Evolutionary conservation across 2,113 vertebrate species (phyloP).

Genomic region (Lamprotornis superbus): DNA sequence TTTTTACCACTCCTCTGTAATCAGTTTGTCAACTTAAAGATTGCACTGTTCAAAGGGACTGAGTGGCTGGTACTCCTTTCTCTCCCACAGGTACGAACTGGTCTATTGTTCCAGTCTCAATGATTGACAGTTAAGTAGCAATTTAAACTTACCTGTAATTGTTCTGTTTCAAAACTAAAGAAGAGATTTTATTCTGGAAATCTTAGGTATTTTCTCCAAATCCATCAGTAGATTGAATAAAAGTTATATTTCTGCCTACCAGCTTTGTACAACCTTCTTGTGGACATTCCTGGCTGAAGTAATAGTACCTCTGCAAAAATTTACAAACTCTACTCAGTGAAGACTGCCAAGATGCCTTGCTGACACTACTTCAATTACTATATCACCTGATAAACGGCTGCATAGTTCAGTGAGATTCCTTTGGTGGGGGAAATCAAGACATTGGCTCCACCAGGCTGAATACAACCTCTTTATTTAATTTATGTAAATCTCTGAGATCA

Average conservation of each 20-base stretch:
- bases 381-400: slow-evolving; percentile 32
- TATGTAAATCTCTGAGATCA: slow-evolving; percentile 28
- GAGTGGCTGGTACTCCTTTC: background rate
- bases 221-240: background rate
- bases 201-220: background rate
- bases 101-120: background rate
- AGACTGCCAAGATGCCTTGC: background rate
- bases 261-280: background rate
- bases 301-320: background rate
- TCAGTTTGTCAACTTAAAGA: background rate
- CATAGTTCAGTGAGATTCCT: background rate
- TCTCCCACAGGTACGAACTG: background rate
- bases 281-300: background rate
- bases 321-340: background rate
- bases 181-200: background rate
- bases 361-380: slow-evolving; percentile 12
- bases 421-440: background rate
- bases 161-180: background rate
- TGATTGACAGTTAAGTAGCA: background rate
- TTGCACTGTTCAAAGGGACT: background rate
- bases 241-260: background rate
- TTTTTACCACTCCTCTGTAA: background rate
- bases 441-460: background rate
- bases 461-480: slow-evolving; percentile 5
- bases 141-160: background rate